A percentile compares a stretch with the other conserved stretches of the same genome.
Evolutionary conservation across 30 jellyfish, hydroid and myxozoan species (phyloP).

Genomic region (Cassiopea xamachana): DNA sequence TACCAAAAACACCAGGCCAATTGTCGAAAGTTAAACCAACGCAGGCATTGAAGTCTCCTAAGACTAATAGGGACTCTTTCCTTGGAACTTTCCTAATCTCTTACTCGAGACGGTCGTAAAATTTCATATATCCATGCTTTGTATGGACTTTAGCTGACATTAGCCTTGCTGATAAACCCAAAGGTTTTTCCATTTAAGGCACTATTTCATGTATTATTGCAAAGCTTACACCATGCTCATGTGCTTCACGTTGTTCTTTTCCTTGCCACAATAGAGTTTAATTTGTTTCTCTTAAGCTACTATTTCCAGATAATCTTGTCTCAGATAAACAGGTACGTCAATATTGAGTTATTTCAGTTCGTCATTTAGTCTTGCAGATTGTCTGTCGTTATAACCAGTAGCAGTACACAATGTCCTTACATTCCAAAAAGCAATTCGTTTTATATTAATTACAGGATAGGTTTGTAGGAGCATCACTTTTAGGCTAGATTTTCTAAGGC

Average conservation of each 20-base stretch:
- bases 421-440: slow-evolving; percentile 40
- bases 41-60: slow-evolving; percentile 57
- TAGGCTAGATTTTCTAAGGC: slow-evolving; percentile 35
- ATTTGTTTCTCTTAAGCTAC: not conserved
- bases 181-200: not conserved
- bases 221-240: slow-evolving; percentile 52
- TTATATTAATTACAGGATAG: not conserved
- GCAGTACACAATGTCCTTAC: not conserved
- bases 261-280: slow-evolving; percentile 57
- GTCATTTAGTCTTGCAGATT: slow-evolving; percentile 9
- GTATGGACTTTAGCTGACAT: slow-evolving; percentile 29
- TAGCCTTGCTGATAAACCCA: not conserved
- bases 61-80: slow-evolving; percentile 2
- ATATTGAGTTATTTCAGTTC: slow-evolving; percentile 22
- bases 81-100: slow-evolving; percentile 9
- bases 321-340: slow-evolving; percentile 35
- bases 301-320: slow-evolving; percentile 35
- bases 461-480: slow-evolving; percentile 27
- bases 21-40: not conserved
- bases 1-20: slow-evolving; percentile 23
- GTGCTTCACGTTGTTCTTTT: slow-evolving; percentile 17
- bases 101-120: slow-evolving; percentile 4
- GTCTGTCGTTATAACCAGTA: not conserved
- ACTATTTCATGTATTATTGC: slow-evolving; percentile 19
- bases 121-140: slow-evolving; percentile 7